These are phyloP conservation scores for Dasysyrphus tricinctus DNA, from an alignment of 2,888 invertebrate genomes.

Conservation along the genomic window DNA sequence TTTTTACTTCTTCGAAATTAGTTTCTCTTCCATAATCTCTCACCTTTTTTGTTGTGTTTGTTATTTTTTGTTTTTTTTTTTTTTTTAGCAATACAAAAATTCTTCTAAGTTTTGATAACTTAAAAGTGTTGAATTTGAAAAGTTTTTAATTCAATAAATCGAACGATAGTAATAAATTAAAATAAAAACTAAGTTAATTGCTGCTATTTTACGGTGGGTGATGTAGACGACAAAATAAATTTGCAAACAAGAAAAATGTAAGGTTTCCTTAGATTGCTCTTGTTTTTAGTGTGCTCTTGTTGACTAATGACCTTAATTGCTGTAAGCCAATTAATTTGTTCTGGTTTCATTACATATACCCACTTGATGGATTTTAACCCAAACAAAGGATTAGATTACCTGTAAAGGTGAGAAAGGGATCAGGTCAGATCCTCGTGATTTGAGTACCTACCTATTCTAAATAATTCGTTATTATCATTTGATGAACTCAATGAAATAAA, in stretches of 20 bases:
- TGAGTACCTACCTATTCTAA: neutral
- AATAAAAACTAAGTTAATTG: conserved; percentile 5
- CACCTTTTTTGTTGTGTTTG: neutral
- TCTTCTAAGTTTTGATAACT: conserved; percentile 48
- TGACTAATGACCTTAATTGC: conserved; percentile 29
- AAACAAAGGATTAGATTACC: conserved; percentile 25
- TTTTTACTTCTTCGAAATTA: neutral
- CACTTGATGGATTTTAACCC: neutral
- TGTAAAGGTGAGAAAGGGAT: neutral
- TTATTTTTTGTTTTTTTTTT: neutral
- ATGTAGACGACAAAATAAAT: neutral
- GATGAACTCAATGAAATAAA: conserved; percentile 10
- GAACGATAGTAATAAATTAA: conserved; percentile 2
- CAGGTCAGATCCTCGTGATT: neutral
- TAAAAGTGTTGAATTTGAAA: conserved; percentile 48
- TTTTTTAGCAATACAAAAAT: conserved; percentile 1
- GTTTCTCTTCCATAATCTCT: conserved; percentile 4
- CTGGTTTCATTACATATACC: conserved; percentile 11
- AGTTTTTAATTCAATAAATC: conserved; percentile 65
- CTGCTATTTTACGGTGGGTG: neutral
- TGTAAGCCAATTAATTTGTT: conserved; percentile 33
- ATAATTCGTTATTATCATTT: neutral
- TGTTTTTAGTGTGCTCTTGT: neutral
- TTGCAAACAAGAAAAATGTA: conserved; percentile 13
- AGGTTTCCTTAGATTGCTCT: conserved; percentile 35